Base-by-base conservation (phyloP, 92 coral and sea anemone genomes). In the Siderastrea siderea region DNA sequence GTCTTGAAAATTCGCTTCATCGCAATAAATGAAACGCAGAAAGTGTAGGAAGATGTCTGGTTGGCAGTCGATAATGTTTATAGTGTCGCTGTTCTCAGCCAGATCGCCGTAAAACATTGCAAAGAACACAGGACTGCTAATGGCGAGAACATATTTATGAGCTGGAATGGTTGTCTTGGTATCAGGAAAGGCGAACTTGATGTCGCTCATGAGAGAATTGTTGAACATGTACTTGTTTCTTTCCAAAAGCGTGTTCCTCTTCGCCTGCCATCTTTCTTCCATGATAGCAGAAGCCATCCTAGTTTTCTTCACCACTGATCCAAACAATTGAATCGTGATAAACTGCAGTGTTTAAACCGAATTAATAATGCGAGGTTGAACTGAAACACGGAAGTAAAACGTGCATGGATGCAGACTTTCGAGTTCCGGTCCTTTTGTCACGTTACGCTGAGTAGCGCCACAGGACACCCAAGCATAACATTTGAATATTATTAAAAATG, bases 91-190 rank as follows among this genome's bases (percentile, higher is more conserved):
- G 3, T 0, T 43, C 62, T 80, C 84, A 5, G 61, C 49, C 62
- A 80, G 59, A 8, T 15, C 74, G 1, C 84, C 74, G 53, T 77
- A 77, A 57, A 77, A 77, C 81, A 77, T 77, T 2, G 68, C 81
- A 51, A 49, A 51, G 51, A 80, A 80, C 7, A 80, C 75, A 17
- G 74, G 63, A 67, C 74, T 80, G 14, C 84, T 67, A 14, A 52
- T 51, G 74, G 74, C 62, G 17, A 80, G 84, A 7, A 80, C 84
- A 52, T 80, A 80, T 43, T 80, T 80, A 12, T 80, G 84, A 14
- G 84, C 74, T 3, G 74, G 51, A 49, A 67, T 80, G 65, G 6
- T 8, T 3, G 6, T 46, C 9, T 14, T 15, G 9, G n/a, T 52
- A 63, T 66, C 11, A 51, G 84, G 74, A 52, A 80, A 66, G 13